A percentile compares a stretch with the other conserved stretches of the same genome.
Evolutionary conservation across 1,140 invertebrate genomes (phyloP).

Genomic region (Scaptodrosophila lebanonensis): DNA sequence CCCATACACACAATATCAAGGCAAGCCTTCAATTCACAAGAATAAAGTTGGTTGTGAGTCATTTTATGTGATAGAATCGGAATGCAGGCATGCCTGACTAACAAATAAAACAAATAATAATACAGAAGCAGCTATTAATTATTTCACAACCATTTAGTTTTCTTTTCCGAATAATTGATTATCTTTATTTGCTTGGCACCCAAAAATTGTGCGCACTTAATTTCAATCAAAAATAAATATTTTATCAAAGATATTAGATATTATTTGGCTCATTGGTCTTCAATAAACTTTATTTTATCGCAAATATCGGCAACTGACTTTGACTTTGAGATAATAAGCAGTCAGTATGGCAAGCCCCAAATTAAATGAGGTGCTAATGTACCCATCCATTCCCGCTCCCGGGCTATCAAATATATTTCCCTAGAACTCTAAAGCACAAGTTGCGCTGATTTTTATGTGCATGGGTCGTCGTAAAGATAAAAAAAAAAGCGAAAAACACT

Average conservation of each 20-base stretch:
- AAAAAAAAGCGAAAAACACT: constrained; percentile 22
- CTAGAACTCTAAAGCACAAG: constrained; percentile 6
- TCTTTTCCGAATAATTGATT: constrained; percentile 20
- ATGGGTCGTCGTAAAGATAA: constrained; percentile 55
- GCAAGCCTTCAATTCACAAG: too few species aligned
- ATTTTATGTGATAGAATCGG: too few species aligned
- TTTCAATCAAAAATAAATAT: constrained; percentile 28
- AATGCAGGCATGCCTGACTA: too few species aligned
- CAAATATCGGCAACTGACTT: constrained; percentile 41
- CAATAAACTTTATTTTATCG: constrained; percentile 62
- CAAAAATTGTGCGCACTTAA: constrained; percentile 1
- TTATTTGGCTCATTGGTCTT: constrained; percentile 59
- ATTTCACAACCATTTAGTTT: too few species aligned
- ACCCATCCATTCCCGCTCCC: constrained; percentile 17
- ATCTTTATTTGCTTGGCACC: background rate
- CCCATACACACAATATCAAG: too few species aligned
- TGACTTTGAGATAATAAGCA: constrained; percentile 50
- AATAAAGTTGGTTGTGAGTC: too few species aligned
- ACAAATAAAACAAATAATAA: too few species aligned
- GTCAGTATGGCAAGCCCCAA: background rate
- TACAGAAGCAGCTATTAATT: too few species aligned
- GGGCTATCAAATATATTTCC: constrained; percentile 39
- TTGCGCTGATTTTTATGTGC: constrained; percentile 44
- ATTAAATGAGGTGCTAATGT: constrained; percentile 21
- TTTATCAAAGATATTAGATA: constrained; percentile 45